Percentiles rank a stretch among this genome's conserved stretches.
phyloP scores from a whole-genome alignment of 2,113 vertebrate genomes.

The Cacatua alba region DNA sequence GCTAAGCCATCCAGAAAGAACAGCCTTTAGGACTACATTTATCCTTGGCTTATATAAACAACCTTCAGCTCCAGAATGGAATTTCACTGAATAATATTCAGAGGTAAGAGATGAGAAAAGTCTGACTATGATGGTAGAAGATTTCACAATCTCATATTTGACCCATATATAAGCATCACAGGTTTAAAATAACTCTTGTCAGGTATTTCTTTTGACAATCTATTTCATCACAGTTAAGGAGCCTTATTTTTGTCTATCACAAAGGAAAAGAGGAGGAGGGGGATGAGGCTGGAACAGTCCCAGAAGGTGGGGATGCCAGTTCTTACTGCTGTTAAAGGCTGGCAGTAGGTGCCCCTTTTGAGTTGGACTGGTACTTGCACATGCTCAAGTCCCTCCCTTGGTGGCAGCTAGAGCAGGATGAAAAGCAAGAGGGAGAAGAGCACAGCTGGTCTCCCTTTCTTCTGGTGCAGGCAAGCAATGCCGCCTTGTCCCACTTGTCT shows the following conservation, averaged over 20 bases:
- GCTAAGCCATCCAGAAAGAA: conserved; percentile 20
- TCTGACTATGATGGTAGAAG: background rate
- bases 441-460: background rate
- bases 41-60: background rate
- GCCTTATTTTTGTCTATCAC: rapidly evolving
- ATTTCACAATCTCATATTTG: background rate
- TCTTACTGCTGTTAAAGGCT: background rate
- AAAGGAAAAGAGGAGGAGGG: background rate
- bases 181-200: background rate
- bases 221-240: background rate
- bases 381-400: rapidly evolving
- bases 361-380: background rate
- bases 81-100: background rate
- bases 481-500: background rate
- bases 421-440: background rate
- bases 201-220: background rate
- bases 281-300: background rate
- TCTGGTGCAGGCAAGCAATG: background rate
- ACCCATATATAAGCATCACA: background rate
- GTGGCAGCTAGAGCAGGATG: background rate
- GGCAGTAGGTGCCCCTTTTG: background rate
- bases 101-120: background rate
- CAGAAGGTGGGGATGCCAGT: background rate
- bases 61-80: background rate
- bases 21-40: background rate